phyloP scores from a whole-genome alignment of 2,113 vertebrate species.

The Otus sunia region DNA sequence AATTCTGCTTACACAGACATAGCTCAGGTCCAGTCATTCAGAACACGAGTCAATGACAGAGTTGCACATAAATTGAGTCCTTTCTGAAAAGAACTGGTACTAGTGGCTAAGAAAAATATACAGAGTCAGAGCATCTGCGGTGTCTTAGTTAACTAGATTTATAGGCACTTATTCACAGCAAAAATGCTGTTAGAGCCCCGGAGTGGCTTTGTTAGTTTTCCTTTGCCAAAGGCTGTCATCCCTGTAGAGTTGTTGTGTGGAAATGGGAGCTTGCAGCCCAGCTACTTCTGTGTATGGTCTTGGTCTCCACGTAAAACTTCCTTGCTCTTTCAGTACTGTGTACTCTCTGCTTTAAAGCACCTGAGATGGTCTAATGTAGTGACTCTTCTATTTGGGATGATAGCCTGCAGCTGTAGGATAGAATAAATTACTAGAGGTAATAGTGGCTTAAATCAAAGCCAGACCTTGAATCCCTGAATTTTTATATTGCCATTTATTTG shows the following conservation, averaged over 20 bases:
- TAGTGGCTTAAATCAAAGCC: background rate
- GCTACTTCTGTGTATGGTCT: accelerated
- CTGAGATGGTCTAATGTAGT: background rate
- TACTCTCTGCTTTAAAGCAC: background rate
- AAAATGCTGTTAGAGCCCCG: background rate
- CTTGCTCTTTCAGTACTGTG: background rate
- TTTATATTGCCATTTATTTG: background rate
- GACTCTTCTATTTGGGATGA: background rate
- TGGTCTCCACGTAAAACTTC: background rate
- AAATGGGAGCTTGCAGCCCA: background rate
- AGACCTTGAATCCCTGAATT: background rate
- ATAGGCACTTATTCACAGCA: background rate
- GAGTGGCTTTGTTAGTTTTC: slow-evolving; percentile 3
- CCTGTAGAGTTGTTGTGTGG: background rate
- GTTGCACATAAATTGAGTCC: background rate
- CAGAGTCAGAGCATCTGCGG: background rate
- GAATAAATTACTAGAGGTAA: background rate
- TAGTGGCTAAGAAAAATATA: background rate
- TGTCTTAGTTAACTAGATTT: slow-evolving; percentile 34
- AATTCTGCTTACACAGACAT: slow-evolving; percentile 43
- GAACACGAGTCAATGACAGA: background rate
- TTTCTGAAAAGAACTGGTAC: background rate
- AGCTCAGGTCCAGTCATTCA: slow-evolving; percentile 27
- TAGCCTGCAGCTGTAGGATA: background rate
- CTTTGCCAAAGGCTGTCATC: background rate